These are phyloP conservation scores for Egretta garzetta DNA, from an alignment of 2,113 vertebrate species.

Conservation along the genomic window DNA sequence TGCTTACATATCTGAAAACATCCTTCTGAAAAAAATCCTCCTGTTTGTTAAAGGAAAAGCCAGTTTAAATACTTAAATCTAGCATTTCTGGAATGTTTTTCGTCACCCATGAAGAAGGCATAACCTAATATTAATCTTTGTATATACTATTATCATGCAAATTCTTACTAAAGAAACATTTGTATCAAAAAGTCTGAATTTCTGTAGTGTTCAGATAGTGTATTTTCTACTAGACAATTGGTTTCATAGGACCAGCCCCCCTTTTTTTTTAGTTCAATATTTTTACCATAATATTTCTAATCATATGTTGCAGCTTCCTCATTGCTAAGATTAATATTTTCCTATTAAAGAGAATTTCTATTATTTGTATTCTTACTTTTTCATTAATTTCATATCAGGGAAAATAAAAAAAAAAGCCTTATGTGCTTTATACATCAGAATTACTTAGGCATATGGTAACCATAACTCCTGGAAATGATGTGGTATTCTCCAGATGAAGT, in stretches of 20 bases:
- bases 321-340: not conserved
- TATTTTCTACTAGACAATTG: not conserved
- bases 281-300: not conserved
- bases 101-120: not conserved
- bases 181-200: not conserved
- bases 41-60: not conserved
- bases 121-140: not conserved
- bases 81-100: not conserved
- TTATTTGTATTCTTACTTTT: conserved; percentile 24
- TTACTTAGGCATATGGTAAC: conserved; percentile 28
- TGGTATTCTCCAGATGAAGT: not conserved
- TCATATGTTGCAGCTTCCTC: not conserved
- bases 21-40: not conserved
- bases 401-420: not conserved
- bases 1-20: not conserved
- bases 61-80: not conserved
- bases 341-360: not conserved
- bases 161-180: not conserved
- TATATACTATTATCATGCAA: not conserved
- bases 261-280: not conserved
- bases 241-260: not conserved
- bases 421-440: conserved; percentile 2
- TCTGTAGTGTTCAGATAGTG: not conserved
- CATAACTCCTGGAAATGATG: conserved; percentile 11
- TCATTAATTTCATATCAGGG: conserved; percentile 32